Conservation (phyloP, 1,140 invertebrate genomes). For the Neodiprion lecontei region DNA sequence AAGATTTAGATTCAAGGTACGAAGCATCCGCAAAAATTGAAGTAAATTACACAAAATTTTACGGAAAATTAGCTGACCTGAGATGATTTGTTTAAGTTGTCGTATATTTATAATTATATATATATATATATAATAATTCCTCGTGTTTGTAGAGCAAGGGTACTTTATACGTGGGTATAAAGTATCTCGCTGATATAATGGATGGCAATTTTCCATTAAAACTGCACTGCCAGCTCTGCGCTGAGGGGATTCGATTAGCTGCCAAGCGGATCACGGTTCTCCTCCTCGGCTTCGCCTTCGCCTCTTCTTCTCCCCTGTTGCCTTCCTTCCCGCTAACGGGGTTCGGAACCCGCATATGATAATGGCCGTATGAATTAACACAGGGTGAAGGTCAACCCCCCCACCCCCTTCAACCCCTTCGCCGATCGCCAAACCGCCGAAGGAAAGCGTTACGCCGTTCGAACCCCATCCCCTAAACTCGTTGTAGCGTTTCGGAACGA, state of each 20-base stretch:
- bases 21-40: no score
- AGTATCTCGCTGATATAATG: neutral
- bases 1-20: no score
- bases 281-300: neutral
- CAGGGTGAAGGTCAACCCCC: slow-evolving; percentile 50
- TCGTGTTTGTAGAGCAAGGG: no score
- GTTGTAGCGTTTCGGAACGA: no score
- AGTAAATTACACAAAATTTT: no score
- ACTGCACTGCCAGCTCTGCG: neutral
- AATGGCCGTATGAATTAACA: slow-evolving; percentile 52
- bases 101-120: no score
- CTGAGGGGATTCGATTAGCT: neutral
- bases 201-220: neutral
- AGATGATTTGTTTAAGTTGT: no score
- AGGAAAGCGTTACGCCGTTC: slow-evolving; percentile 43
- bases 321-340: no score
- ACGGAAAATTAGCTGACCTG: no score
- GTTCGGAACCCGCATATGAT: slow-evolving; percentile 37
- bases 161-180: no score
- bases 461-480: slow-evolving; percentile 12
- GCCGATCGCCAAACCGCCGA: slow-evolving; percentile 42
- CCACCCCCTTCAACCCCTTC: slow-evolving; percentile 35
- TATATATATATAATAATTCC: no score
- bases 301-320: neutral
- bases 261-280: neutral